Base-by-base conservation (phyloP, 2,797 vertebrate genomes). In the Cossypha niveicapilla region DNA sequence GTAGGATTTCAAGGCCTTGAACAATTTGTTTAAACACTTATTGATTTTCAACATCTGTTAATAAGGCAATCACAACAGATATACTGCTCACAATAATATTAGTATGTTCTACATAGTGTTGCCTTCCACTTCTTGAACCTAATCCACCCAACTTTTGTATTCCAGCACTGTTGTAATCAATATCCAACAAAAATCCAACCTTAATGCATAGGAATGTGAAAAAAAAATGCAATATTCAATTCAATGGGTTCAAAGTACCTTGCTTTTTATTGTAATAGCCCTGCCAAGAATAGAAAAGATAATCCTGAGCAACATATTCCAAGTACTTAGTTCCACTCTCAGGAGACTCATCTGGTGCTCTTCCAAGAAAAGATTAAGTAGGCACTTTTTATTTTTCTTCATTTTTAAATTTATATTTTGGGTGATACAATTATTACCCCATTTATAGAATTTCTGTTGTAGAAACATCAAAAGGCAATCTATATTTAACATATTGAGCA, bases 61-160 rank as follows among this genome's bases (percentile, higher is more conserved):
- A 45, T 53, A 71, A 48, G 25, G 7, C 21, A 14, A 61, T 13
- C 10, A 41, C 14, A 80, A 28, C 3, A 65, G 58, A 78, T 79
- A 62, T 56, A 23, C 18, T 58, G 11, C 23, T 45, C 16, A 57
- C 3, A 50, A 19, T 44, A 30, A 71, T 57, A 58, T 39, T 65
- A 86, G 78, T 60, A 3, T 61, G 11, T 68, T 45, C 66, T 41
- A 70, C 1, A 2, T 50, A 66, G 60, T 10, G 3, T 41, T 66
- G 30, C 6, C 1, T 79, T 30, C 34, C 11, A 23, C 5, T 41
- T 70, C 8, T 9, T 86, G 25, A 6, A 11, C 7, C 8, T 74
- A 63, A 57, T 71, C 25, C 3, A 0, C 7, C 25, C 19, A 37
- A 0, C 0, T 56, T 75, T 25, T 60, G 7, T 37, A 22, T 66